phyloP scores from a whole-genome alignment of 2,888 invertebrate genomes.

The Pristionchus arcanus region DNA sequence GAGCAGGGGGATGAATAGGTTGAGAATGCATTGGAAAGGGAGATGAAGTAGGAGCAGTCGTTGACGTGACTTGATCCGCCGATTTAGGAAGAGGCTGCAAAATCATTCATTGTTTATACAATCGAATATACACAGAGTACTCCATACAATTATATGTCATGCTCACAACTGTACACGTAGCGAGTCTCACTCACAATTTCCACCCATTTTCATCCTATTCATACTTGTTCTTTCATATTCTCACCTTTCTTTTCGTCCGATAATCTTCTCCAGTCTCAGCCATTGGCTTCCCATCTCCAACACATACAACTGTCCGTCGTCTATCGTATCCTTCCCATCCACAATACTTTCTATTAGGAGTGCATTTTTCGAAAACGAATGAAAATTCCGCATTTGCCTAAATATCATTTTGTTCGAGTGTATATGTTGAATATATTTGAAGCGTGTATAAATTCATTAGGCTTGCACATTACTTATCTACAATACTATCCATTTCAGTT shows the following conservation, averaged over 20 bases:
- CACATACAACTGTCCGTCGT: not conserved
- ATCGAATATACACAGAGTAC: not conserved
- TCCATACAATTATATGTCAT: not conserved
- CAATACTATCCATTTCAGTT: no score
- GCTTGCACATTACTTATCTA: no score
- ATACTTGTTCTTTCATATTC: not conserved
- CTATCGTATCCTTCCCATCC: constrained; percentile 14
- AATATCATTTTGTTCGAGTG: not conserved
- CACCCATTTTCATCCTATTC: no score
- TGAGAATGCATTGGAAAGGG: not conserved
- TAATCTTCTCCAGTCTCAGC: constrained; percentile 8
- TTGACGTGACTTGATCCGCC: not conserved
- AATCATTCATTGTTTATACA: not conserved
- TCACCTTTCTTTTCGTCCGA: constrained; percentile 11
- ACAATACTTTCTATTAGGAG: not conserved
- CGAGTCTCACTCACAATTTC: no score
- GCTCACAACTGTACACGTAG: no score
- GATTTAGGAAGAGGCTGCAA: not conserved
- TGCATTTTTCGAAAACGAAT: constrained; percentile 63
- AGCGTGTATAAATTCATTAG: not conserved
- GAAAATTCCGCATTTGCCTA: constrained; percentile 67
- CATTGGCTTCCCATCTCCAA: constrained; percentile 18
- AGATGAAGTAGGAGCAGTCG: not conserved
- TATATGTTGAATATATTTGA: not conserved
- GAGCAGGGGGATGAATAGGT: not conserved